These are phyloP conservation scores for Nomada fucata DNA, from an alignment of 2,888 invertebrate species.

Conservation along the genomic window DNA sequence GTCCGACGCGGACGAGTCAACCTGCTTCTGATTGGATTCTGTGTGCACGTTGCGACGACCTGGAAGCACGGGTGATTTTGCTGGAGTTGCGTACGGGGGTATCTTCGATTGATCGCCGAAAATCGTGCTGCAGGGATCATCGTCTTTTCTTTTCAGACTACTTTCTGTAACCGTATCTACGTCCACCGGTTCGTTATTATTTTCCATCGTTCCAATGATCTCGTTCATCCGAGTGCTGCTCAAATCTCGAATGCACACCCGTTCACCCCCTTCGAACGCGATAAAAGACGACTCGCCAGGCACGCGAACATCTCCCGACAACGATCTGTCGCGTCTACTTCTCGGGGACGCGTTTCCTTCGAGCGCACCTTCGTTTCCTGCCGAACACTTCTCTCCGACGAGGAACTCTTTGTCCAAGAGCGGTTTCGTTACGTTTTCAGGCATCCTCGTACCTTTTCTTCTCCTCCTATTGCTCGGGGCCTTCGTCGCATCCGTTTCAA, in stretches of 20 bases:
- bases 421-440: background rate
- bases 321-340: slow-evolving; percentile 4
- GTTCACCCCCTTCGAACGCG: slow-evolving; percentile 46
- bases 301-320: background rate
- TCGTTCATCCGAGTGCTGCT: slow-evolving; percentile 55
- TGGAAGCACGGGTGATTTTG: accelerated
- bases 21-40: background rate
- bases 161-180: background rate
- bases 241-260: slow-evolving; percentile 38
- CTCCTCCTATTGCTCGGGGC: background rate
- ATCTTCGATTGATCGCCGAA: background rate
- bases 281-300: slow-evolving; percentile 21
- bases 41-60: background rate
- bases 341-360: background rate
- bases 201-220: slow-evolving; percentile 57
- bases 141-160: background rate
- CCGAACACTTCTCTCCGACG: background rate
- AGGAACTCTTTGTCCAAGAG: background rate
- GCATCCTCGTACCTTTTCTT: background rate
- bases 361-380: background rate
- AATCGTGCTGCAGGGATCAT: too few species aligned
- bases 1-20: background rate
- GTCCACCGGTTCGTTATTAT: background rate
- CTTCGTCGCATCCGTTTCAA: background rate
- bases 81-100: background rate